These are phyloP conservation scores for Tapirus terrestris DNA, from an alignment of 2,113 vertebrate species.

Conservation along the genomic window DNA sequence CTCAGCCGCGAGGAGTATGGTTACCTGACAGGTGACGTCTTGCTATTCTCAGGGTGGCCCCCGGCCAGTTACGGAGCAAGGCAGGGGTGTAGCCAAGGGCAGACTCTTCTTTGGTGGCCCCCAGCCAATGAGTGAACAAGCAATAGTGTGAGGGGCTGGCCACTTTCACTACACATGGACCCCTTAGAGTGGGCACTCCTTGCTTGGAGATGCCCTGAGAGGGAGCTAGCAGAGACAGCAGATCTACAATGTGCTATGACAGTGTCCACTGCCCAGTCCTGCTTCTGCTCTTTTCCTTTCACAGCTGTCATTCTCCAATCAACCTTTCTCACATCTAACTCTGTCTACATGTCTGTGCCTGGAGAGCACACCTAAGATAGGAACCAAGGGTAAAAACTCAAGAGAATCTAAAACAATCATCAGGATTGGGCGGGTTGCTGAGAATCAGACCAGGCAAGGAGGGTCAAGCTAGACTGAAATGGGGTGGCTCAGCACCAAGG, in stretches of 20 bases:
- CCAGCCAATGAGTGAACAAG: background rate
- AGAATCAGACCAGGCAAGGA: background rate
- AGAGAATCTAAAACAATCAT: background rate
- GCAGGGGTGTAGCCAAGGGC: no score
- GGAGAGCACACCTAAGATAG: background rate
- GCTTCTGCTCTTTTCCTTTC: background rate
- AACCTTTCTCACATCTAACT: background rate
- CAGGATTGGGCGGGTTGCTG: background rate
- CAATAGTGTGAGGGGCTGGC: accelerated
- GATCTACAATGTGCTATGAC: no score
- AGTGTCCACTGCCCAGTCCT: no score
- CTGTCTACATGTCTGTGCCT: background rate
- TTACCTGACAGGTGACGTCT: background rate
- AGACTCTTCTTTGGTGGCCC: background rate
- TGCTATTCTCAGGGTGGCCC: background rate
- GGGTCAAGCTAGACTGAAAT: background rate
- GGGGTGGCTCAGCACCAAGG: no score
- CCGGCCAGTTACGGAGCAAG: background rate
- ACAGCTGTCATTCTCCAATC: background rate
- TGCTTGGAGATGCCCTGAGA: background rate
- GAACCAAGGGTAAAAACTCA: background rate
- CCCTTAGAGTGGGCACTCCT: background rate
- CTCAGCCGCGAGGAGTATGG: background rate
- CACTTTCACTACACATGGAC: accelerated
- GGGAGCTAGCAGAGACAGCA: background rate